Base-by-base conservation (phyloP, 2,113 vertebrate species). In the Equus quagga region DNA sequence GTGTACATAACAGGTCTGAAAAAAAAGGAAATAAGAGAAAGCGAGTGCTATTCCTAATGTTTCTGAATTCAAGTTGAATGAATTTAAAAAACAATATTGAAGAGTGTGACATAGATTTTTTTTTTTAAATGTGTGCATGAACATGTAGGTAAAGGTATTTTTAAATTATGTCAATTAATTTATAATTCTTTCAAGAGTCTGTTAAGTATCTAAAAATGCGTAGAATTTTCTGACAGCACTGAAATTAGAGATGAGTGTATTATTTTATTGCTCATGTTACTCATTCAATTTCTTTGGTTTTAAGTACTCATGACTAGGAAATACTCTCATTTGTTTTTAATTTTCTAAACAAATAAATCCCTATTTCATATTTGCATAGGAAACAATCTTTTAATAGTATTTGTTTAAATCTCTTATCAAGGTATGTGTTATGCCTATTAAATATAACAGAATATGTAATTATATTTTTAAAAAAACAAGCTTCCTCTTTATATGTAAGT, bases 51-150 rank as follows among this genome's bases (percentile, higher is more conserved):
- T 92, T 78, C 14, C 17, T 70, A 91, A 87, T 95, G 65, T 31
- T 97, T 73, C 36, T 86, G 33, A 49, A 41, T 79, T 96, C 80
- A 90, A 89, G 36, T 79, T 76, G 79, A 97, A 87, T 70, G 33
- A 78, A 72, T 1, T 92, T 4, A 36, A 51, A 92, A 64, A 94
- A 49, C 9, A 76, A 18, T 28, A 54, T 13, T 69, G 75, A 83
- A 67, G 65, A 78, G 15, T 36, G 19, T 62, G 36, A 72, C 41
- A 81, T 64, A 23, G 64, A 89, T 62, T 97, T 51, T 44, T 84
- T 84, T 36, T 79, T 60, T 91, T 54, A 54, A 95, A 69, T 62
- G 46, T 67, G 9, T 86, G 0, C 31, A 8, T 80, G 83, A 69
- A 84, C 23, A 91, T 58, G 14, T 31, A 87, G 8, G 49, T 94